Evolutionary conservation across 2,888 invertebrate species (phyloP).

Genomic region (Acholoe squamosa): DNA sequence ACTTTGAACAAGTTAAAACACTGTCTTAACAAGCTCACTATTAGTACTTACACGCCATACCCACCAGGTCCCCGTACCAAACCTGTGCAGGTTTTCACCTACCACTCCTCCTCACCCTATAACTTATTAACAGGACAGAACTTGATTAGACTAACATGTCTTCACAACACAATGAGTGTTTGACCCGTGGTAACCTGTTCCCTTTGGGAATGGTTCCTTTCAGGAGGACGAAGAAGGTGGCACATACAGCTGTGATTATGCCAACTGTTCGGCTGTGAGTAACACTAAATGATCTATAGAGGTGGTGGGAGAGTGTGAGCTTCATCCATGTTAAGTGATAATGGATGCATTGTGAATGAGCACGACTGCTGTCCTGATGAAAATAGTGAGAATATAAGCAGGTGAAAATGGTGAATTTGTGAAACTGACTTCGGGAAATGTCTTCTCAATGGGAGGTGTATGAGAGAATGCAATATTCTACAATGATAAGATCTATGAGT

Average conservation of each 20-base stretch:
- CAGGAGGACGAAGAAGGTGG: conserved; percentile 44
- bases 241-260: conserved; percentile 66
- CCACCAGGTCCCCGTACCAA: too few relatives aligned
- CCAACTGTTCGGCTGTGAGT: conserved; percentile 71
- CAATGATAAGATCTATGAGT: too few relatives aligned
- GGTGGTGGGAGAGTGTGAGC: conserved; percentile 6
- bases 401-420: too few relatives aligned
- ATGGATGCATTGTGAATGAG: neutral
- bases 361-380: too few relatives aligned
- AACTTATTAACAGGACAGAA: neutral
- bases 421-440: too few relatives aligned
- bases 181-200: conserved; percentile 44
- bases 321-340: neutral
- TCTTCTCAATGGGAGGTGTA: too few relatives aligned
- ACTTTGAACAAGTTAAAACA: too few relatives aligned
- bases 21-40: too few relatives aligned
- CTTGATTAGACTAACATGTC: neutral
- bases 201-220: conserved; percentile 7
- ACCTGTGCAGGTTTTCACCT: neutral
- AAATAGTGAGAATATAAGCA: too few relatives aligned
- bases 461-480: too few relatives aligned
- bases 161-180: neutral
- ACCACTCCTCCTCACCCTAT: neutral
- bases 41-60: too few relatives aligned
- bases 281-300: neutral